Conservation (phyloP, 2,113 vertebrate genomes). For the Neopipo cinnamomea region DNA sequence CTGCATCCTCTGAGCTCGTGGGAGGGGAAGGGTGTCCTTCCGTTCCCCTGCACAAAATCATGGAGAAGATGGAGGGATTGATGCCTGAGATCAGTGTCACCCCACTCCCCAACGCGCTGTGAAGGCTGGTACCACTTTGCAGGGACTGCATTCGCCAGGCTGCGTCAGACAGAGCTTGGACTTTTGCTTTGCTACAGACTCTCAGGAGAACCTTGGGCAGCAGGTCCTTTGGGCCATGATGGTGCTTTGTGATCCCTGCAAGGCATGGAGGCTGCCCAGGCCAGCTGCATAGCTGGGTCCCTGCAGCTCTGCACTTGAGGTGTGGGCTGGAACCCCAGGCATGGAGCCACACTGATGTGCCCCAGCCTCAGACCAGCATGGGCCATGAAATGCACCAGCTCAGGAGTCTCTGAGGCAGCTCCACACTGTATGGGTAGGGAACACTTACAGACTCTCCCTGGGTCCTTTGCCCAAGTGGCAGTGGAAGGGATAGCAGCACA, state of each 20-base stretch:
- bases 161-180: not conserved
- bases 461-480: not conserved
- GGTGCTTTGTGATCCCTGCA: not conserved
- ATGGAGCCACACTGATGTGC: accelerated
- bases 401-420: not conserved
- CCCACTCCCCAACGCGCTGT: accelerated
- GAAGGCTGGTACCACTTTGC: not conserved
- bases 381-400: not conserved
- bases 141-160: not conserved
- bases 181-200: not conserved
- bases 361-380: accelerated
- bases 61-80: not conserved
- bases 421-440: not conserved
- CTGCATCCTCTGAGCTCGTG: accelerated
- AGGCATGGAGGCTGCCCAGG: not conserved
- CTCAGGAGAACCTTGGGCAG: not conserved
- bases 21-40: not conserved
- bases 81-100: accelerated
- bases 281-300: not conserved
- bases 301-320: not conserved
- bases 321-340: not conserved
- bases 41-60: not conserved
- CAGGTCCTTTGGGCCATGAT: accelerated
- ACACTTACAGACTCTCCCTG: not conserved
- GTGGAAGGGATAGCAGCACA: not conserved